Evolutionary conservation across 2,113 vertebrate species (phyloP).

Genomic region (Myotis brandtii): DNA sequence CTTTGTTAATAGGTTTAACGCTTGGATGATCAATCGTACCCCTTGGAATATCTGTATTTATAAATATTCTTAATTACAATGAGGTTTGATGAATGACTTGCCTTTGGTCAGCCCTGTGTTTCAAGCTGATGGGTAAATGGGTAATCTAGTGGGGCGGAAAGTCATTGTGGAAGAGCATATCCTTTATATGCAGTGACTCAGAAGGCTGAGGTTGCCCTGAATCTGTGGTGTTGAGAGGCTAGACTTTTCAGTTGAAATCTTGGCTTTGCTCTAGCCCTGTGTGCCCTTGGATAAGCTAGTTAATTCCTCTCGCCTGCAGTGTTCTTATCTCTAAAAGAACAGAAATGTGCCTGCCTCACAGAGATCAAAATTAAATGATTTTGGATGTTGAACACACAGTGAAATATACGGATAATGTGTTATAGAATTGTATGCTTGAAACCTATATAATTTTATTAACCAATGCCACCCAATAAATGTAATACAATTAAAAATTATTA

Average conservation of each 20-base stretch:
- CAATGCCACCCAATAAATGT: not conserved
- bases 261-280: not conserved
- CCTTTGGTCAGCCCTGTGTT: not conserved
- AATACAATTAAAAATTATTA: not conserved
- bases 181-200: not conserved
- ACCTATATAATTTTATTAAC: not conserved
- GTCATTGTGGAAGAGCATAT: not conserved
- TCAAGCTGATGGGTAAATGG: not conserved
- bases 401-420: not conserved
- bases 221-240: not conserved
- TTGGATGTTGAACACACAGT: not conserved
- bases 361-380: constrained; percentile 16
- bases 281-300: not conserved
- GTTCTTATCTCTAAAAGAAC: constrained; percentile 41
- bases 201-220: not conserved
- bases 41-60: not conserved
- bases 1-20: not conserved
- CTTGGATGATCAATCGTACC: not conserved
- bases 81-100: not conserved
- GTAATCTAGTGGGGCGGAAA: not conserved
- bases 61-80: not conserved
- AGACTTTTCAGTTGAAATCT: not conserved
- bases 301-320: not conserved
- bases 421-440: not conserved
- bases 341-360: constrained; percentile 4